Conservation (phyloP, 2,113 vertebrate genomes). For the Ivindomyrus marchei region DNA sequence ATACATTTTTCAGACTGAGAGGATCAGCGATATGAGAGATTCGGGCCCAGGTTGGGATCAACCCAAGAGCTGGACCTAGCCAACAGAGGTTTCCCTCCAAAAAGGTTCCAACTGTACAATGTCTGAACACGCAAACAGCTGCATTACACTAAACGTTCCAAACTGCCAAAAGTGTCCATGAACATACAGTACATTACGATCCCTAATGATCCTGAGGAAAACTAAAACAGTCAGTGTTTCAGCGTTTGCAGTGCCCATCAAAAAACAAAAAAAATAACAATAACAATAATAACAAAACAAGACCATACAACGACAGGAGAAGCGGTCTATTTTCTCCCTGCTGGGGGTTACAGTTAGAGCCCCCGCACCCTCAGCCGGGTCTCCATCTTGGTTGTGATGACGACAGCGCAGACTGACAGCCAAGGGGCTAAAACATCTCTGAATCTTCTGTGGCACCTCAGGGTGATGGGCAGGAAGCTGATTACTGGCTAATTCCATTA, state of each 20-base stretch:
- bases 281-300: slow-evolving; percentile 16
- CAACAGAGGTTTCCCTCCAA: not conserved
- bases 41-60: not conserved
- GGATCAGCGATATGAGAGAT: not conserved
- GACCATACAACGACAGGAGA: slow-evolving; percentile 37
- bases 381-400: slow-evolving; percentile 14
- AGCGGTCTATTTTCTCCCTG: slow-evolving; percentile 7
- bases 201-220: slow-evolving; percentile 16
- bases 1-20: not conserved
- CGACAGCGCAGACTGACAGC: slow-evolving; percentile 27
- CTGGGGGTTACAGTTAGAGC: slow-evolving; percentile 37
- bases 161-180: not conserved
- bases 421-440: slow-evolving; percentile 32
- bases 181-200: not conserved
- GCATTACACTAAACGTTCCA: not conserved
- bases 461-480: not conserved
- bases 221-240: slow-evolving; percentile 26
- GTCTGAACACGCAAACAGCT: not conserved
- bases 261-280: not conserved
- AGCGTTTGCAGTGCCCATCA: slow-evolving; percentile 25
- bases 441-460: not conserved
- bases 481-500: not conserved
- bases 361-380: slow-evolving; percentile 41
- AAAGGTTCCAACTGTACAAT: not conserved
- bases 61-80: not conserved